A percentile compares a stretch with the other conserved stretches of the same genome.
These are phyloP conservation scores for Ricordea florida DNA, from an alignment of 92 coral and sea anemone species.

Conservation along the genomic window DNA sequence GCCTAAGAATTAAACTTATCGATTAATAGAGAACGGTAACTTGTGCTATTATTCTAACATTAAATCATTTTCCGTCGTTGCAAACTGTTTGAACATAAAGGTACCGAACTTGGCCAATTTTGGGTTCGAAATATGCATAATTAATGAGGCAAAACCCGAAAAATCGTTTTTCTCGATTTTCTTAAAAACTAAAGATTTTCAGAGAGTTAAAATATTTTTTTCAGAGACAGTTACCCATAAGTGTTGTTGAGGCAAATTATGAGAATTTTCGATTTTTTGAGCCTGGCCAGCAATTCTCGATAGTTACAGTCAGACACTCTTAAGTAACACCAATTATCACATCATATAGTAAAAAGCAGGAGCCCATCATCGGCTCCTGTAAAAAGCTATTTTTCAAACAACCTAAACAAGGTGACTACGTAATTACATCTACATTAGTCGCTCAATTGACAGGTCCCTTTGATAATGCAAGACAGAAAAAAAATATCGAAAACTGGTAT, in stretches of 20 bases:
- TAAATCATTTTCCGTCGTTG: slow-evolving; percentile 6
- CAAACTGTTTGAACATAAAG: not conserved
- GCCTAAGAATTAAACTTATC: too few relatives aligned
- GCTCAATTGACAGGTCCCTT: too few relatives aligned
- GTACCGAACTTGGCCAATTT: slow-evolving; percentile 28
- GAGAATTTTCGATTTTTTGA: slow-evolving; percentile 32
- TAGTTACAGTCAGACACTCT: slow-evolving; percentile 22
- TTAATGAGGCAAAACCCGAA: slow-evolving; percentile 25
- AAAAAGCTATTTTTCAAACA: too few relatives aligned
- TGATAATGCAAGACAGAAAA: too few relatives aligned
- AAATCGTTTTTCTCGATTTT: slow-evolving; percentile 21
- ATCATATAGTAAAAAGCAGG: too few relatives aligned
- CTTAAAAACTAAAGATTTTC: slow-evolving; percentile 1
- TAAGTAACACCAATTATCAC: too few relatives aligned
- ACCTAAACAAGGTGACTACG: too few relatives aligned
- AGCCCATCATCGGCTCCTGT: too few relatives aligned
- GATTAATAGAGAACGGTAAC: too few relatives aligned
- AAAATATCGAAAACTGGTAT: too few relatives aligned
- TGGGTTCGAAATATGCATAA: not conserved
- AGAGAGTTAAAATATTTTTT: slow-evolving; percentile 2
- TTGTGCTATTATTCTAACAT: slow-evolving; percentile 1
- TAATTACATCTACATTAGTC: too few relatives aligned
- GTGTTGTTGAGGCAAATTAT: slow-evolving; percentile 31
- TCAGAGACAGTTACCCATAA: slow-evolving; percentile 31
- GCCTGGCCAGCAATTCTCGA: slow-evolving; percentile 41